Base-by-base conservation (phyloP, 2,888 invertebrate species). In the Drosophila buzzatii region DNA sequence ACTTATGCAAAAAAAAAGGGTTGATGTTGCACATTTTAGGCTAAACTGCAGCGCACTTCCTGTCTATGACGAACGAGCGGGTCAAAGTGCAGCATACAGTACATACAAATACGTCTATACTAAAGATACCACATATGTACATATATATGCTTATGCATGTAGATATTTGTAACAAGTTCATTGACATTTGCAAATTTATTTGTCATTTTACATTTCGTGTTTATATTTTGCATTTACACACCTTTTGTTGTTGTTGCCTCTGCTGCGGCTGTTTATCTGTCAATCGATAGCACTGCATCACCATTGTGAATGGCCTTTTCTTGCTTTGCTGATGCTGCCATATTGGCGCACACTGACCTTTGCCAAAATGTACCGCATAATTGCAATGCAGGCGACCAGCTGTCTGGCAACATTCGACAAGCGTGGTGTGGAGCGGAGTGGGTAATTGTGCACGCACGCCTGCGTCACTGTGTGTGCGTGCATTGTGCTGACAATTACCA, bases 231-330 rank as follows among this genome's bases (percentile, higher is more conserved):
- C 76, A 63, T 59, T 66, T 70, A 57, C 68, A 76, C 67, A 71
- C 58, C n/a, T 56, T 33, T 56, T 27, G 18, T 56, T 49, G 59
- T 47, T 59, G 49, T 7, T 49, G 16, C 23, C 51, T 16, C 33
- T 63, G 44, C 18, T 27, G 42, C 23, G 31, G 16, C 39, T 52
- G 37, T 44, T 61, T 55, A n/a, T 8, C 58, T 53, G 37, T 23
- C 67, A 72, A 82, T 82, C 87, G 82, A 82, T 84, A 78, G 33
- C 44, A 70, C 63, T 73, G 68, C 73, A 70, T 60, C 63, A 63
- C 56, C 35, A 57, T 62, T 72, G 72, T 79, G 66, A 72, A 47
- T 64, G 45, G 55, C 12, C 4, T 52, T 39, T 53, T 14, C 14
- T 37, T 20, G 14, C 33, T 59, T 60, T 53, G 60, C 62, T 73